Evolutionary conservation across 2,888 invertebrate genomes (phyloP).

Genomic region (Parnassius orleans): DNA sequence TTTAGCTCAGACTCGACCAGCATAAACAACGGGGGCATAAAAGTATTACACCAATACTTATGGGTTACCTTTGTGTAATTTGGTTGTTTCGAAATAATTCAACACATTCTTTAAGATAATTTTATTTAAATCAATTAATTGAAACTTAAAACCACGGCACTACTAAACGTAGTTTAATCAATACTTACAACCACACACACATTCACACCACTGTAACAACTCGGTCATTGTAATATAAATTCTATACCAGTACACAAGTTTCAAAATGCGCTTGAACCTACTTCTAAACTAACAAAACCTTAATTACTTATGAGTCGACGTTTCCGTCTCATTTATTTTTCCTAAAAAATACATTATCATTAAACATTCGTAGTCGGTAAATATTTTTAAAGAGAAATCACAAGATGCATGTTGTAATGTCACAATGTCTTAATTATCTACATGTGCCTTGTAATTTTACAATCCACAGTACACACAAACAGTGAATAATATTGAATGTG

Average conservation of each 20-base stretch:
- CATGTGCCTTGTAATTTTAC: not conserved
- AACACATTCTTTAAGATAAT: not conserved
- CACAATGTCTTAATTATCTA: not conserved
- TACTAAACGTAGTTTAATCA: not conserved
- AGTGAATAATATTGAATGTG: slow-evolving; percentile 11
- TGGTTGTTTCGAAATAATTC: too few relatives aligned
- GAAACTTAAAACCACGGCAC: slow-evolving; percentile 6
- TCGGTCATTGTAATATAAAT: slow-evolving; percentile 7
- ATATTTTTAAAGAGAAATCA: slow-evolving; percentile 4
- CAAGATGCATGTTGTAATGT: not conserved
- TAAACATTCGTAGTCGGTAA: slow-evolving; percentile 1
- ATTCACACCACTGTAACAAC: slow-evolving; percentile 1
- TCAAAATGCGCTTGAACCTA: not conserved
- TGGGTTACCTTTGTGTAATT: too few relatives aligned
- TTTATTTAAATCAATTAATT: slow-evolving; percentile 31
- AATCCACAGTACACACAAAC: not conserved
- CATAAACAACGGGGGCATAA: too few relatives aligned
- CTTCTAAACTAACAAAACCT: slow-evolving; percentile 7
- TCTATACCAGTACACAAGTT: slow-evolving; percentile 4
- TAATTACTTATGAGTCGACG: slow-evolving; percentile 4
- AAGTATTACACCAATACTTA: too few relatives aligned
- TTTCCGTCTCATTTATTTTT: slow-evolving; percentile 8
- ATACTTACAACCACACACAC: slow-evolving; percentile 5
- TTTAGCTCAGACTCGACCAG: too few relatives aligned
- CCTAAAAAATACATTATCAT: slow-evolving; percentile 10